Percentiles rank a stretch among this genome's conserved stretches.
phyloP scores from a whole-genome alignment of 2,113 vertebrate species.

The Callithrix jacchus region DNA sequence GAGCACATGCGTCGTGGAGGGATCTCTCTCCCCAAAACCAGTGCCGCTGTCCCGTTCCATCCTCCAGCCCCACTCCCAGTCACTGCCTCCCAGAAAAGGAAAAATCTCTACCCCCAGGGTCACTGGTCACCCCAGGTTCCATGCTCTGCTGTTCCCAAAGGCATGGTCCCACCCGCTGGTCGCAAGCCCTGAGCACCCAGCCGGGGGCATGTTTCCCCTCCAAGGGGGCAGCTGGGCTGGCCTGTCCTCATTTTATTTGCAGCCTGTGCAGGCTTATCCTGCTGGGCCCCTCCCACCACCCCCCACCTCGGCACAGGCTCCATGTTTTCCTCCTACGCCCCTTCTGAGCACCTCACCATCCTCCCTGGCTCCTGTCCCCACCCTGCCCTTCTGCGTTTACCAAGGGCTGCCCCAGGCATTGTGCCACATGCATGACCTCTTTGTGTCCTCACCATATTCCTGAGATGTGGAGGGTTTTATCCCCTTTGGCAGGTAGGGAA shows the following conservation, averaged over 20 bases:
- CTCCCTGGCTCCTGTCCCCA: neutral
- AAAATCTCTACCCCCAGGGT: no score
- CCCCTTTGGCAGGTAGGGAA: neutral
- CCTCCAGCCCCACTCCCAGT: no score
- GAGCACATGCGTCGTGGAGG: neutral
- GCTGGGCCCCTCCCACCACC: neutral
- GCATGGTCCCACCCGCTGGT: no score
- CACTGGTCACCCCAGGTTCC: neutral
- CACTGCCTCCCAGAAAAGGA: neutral
- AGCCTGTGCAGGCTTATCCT: neutral
- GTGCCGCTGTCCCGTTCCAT: neutral
- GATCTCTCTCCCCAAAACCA: neutral
- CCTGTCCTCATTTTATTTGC: neutral
- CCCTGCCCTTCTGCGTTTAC: no score
- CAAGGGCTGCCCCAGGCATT: neutral
- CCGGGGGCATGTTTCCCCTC: neutral
- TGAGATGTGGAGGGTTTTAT: no score
- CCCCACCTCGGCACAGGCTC: neutral
- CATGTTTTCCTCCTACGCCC: neutral
- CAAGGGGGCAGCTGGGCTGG: neutral
- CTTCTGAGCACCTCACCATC: no score
- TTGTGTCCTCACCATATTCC: fast-evolving
- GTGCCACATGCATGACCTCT: neutral
- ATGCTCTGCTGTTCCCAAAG: no score
- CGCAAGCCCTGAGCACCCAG: fast-evolving